phyloP scores from a whole-genome alignment of 2,797 vertebrate species.

The Mionectes olivaceus region DNA sequence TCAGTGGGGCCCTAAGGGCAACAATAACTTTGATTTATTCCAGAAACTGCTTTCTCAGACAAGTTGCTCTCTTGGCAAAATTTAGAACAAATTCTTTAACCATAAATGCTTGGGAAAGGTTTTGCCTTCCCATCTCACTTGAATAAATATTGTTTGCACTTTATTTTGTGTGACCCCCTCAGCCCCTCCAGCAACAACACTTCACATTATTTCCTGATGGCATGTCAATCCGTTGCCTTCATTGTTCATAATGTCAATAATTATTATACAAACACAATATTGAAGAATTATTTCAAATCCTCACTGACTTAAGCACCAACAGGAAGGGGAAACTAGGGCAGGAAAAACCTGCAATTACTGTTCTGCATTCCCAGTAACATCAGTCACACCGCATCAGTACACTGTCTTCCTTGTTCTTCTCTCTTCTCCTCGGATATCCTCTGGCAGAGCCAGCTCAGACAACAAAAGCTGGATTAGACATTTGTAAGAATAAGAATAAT shows the following conservation, averaged over 20 bases:
- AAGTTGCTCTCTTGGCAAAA: constrained; percentile 11
- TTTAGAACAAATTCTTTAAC: background rate
- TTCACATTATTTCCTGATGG: constrained; percentile 13
- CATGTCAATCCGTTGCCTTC: constrained; percentile 11
- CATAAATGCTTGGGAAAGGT: background rate
- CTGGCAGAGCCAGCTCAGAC: background rate
- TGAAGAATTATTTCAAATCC: constrained; percentile 28
- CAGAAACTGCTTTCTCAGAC: constrained; percentile 46
- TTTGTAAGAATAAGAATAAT: background rate
- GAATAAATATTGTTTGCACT: background rate
- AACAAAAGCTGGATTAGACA: constrained; percentile 36
- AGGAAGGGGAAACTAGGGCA: constrained; percentile 29
- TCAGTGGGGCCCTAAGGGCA: constrained; percentile 31
- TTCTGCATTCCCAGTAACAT: background rate
- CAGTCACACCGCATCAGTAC: background rate
- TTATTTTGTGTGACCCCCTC: background rate
- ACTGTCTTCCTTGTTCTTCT: background rate
- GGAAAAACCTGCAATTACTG: constrained; percentile 10
- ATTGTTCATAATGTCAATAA: constrained; percentile 31
- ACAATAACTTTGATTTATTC: constrained; percentile 43
- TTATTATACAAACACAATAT: background rate
- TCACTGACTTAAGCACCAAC: background rate
- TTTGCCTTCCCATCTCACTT: background rate
- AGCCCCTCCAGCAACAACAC: background rate
- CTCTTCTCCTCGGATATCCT: background rate